These are phyloP conservation scores for Gallinago stenura DNA, from an alignment of 2,797 vertebrate species.

Conservation along the genomic window DNA sequence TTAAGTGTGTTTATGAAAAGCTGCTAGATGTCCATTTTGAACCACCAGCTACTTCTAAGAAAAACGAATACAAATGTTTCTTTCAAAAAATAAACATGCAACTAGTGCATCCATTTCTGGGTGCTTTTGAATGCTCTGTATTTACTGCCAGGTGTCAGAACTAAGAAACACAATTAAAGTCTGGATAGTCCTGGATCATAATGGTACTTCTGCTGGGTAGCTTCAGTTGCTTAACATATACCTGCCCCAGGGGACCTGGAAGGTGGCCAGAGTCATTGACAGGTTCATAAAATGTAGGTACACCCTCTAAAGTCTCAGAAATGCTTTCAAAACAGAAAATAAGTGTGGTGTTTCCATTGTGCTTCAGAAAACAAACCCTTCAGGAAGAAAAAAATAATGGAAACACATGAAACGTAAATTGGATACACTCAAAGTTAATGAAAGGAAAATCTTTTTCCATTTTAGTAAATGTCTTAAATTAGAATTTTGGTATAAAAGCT, in stretches of 20 bases:
- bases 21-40: constrained; percentile 25
- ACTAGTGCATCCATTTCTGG: neutral
- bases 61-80: neutral
- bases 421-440: constrained; percentile 67
- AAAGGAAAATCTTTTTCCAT: constrained; percentile 74
- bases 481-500: constrained; percentile 69
- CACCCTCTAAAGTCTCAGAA: constrained; percentile 34
- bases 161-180: neutral
- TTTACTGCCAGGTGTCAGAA: constrained; percentile 29
- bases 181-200: neutral
- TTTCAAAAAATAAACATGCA: neutral
- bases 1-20: constrained; percentile 9
- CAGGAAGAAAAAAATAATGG: constrained; percentile 60
- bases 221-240: neutral
- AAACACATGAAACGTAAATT: constrained; percentile 70
- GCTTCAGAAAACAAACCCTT: constrained; percentile 59
- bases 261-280: constrained; percentile 13
- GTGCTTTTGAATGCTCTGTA: neutral
- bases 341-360: constrained; percentile 58
- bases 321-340: constrained; percentile 24
- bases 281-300: constrained; percentile 31
- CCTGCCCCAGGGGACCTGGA: neutral
- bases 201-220: neutral
- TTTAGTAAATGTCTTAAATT: constrained; percentile 71
- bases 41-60: neutral